phyloP scores from a whole-genome alignment of 2,888 invertebrate genomes.

The Leucoptera coffeella region DNA sequence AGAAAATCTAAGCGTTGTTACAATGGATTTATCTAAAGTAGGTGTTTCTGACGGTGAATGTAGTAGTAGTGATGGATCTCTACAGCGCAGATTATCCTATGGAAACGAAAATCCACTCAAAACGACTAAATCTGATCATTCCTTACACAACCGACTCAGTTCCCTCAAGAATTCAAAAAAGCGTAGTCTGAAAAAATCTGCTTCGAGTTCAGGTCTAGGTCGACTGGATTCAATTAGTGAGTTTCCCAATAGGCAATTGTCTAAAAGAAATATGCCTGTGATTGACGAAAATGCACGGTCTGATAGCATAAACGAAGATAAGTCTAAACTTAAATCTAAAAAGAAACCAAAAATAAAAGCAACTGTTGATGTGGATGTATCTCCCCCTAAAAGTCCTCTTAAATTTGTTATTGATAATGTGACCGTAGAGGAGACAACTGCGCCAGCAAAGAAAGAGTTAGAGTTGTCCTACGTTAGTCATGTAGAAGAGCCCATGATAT shows the following conservation, averaged over 20 bases:
- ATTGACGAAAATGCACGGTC: conserved; percentile 39
- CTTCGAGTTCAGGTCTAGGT: conserved; percentile 31
- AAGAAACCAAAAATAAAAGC: conserved; percentile 37
- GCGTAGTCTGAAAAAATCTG: conserved; percentile 34
- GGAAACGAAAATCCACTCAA: conserved; percentile 17
- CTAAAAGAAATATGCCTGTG: conserved; percentile 18
- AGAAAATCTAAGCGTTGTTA: conserved; percentile 42
- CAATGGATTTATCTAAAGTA: conserved; percentile 39
- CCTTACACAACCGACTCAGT: conserved; percentile 25
- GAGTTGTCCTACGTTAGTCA: conserved; percentile 26
- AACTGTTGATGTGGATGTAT: conserved; percentile 30
- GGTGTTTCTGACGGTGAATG: conserved; percentile 14
- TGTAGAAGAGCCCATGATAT: conserved; percentile 17
- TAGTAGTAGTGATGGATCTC: conserved; percentile 10
- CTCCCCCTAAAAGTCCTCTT: conserved; percentile 31
- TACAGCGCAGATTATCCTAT: conserved; percentile 13
- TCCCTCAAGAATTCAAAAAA: conserved; percentile 19
- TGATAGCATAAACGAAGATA: conserved; percentile 10
- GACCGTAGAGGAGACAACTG: conserved; percentile 51
- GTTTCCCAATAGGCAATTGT: conserved; percentile 22
- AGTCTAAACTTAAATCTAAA: conserved; percentile 12
- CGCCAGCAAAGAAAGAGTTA: conserved; percentile 26
- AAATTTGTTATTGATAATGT: conserved; percentile 53
- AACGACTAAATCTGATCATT: conserved; percentile 42
- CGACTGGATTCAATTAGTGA: conserved; percentile 42